A percentile compares a stretch with the other conserved stretches of the same genome.
These are phyloP conservation scores for Margaritifera margaritifera DNA, from an alignment of 2,888 invertebrate species.

Conservation along the genomic window DNA sequence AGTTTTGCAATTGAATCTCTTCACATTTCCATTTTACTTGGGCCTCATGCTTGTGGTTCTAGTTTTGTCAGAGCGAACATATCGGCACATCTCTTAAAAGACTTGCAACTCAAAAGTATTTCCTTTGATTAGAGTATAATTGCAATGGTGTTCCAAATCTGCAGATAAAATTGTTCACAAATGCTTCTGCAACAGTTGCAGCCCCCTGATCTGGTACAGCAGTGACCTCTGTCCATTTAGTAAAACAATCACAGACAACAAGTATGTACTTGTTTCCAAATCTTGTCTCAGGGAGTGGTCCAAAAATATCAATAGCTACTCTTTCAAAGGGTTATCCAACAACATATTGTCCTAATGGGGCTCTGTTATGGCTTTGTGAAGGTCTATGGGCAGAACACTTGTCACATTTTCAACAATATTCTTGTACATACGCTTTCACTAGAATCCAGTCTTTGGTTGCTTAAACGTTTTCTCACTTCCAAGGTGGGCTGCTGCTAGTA, in stretches of 20 bases:
- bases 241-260: slow-evolving; percentile 22
- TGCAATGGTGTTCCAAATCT: slow-evolving; percentile 25
- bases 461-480: too few species aligned
- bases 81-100: slow-evolving; percentile 13
- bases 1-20: slow-evolving; percentile 43
- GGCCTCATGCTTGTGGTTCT: slow-evolving; percentile 2
- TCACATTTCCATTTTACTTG: slow-evolving; percentile 36
- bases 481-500: too few species aligned
- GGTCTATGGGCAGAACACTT: slow-evolving; percentile 12
- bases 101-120: slow-evolving; percentile 19
- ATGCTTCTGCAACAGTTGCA: slow-evolving; percentile 27
- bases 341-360: slow-evolving; percentile 16
- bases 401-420: slow-evolving; percentile 10
- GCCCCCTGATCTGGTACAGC: slow-evolving; percentile 30
- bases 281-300: slow-evolving; percentile 20
- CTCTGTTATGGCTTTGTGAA: slow-evolving; percentile 3
- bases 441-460: too few species aligned
- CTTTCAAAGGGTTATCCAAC: slow-evolving; percentile 39
- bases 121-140: slow-evolving; percentile 30
- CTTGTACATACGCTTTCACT: slow-evolving; percentile 1
- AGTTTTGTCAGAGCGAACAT: slow-evolving; percentile 16
- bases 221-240: slow-evolving; percentile 27
- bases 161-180: slow-evolving; percentile 30
- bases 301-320: slow-evolving; percentile 38
- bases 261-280: slow-evolving; percentile 36